Base-by-base conservation (phyloP, 2,888 invertebrate species). In the Drosophila meridionalis region DNA sequence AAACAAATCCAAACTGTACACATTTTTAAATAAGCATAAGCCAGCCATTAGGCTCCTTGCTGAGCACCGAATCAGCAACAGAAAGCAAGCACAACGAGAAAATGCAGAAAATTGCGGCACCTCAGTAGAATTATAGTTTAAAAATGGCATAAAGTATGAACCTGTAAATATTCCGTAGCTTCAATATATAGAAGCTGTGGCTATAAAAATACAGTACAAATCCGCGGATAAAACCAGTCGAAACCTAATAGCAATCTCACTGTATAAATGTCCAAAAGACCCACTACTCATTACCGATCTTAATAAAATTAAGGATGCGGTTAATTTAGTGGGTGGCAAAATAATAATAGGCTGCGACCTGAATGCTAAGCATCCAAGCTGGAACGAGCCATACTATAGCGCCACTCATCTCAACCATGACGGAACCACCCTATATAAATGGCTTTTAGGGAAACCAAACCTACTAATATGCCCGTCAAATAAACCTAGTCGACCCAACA, bases 381-480 rank as follows among this genome's bases (percentile, higher is more conserved):
- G 38, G 38, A 2, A 40, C 5, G 2, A 14, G 5, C 38, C 38
- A 5, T 2, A 14, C 5, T 4, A 40, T 2, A 40, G 4, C 4
- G 4, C 38, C 0, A 14, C 1, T 5, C 14, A 40, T 6, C 5
- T 2, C 12, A 40, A 40, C 0, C 1, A 1, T 0, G 0, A 12
- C 2, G 38, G 38, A 2, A 40, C 1, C 12, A 40, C 0, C 4
- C 5, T 40, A 40, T 5, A 40, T 5, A 14, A 14, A 2, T 40
- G 38, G 38, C 2, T 40, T 5, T 5, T 40, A 40, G 14, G 0
- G 5, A 4, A 40, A 1, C 38, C 38, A 40, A 40, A 14, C 5
- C 4, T 40, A 5, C 12, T 38, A 38, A 4, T 14, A 4, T 5
- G 14, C 14, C 38, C 38, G 1, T 4, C 38, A 38, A 14, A 5